phyloP scores from a whole-genome alignment of 2,888 invertebrate genomes.

The Mythimna albipuncta region DNA sequence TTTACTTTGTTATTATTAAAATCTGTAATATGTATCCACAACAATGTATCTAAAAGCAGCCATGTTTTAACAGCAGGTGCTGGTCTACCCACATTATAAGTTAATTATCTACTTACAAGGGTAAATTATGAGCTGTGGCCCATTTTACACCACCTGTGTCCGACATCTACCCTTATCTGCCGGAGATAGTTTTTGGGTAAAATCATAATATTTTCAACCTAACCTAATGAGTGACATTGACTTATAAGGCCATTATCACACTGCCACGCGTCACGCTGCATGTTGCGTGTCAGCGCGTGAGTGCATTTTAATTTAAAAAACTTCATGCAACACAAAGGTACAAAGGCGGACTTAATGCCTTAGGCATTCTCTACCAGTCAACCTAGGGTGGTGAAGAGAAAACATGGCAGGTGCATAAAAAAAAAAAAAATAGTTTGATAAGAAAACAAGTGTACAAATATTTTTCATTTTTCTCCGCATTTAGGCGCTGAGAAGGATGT shows the following conservation, averaged over 20 bases:
- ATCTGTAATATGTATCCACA: conserved; percentile 3
- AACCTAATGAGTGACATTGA: conserved; percentile 32
- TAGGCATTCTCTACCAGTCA: no score
- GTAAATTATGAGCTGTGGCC: conserved; percentile 42
- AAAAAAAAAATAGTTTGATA: no score
- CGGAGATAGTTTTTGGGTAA: conserved; percentile 32
- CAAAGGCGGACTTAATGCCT: no score
- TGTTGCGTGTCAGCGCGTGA: no score
- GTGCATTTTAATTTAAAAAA: no score
- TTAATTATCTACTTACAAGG: conserved; percentile 36
- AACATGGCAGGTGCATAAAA: no score
- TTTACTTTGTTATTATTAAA: neutral
- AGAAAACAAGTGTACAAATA: no score
- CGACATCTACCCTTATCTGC: conserved; percentile 7
- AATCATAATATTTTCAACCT: conserved; percentile 19
- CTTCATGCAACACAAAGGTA: no score
- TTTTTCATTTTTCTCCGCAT: no score
- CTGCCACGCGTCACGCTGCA: no score
- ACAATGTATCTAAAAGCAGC: conserved; percentile 21
- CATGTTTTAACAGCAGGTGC: conserved; percentile 27
- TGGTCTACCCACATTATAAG: conserved; percentile 14
- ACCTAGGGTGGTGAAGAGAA: no score
- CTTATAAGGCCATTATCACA: conserved; percentile 3
- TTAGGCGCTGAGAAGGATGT: no score
- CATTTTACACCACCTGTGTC: conserved; percentile 58